These are phyloP conservation scores for Pseudonaja textilis DNA, from an alignment of 2,113 vertebrate species.

Conservation along the genomic window DNA sequence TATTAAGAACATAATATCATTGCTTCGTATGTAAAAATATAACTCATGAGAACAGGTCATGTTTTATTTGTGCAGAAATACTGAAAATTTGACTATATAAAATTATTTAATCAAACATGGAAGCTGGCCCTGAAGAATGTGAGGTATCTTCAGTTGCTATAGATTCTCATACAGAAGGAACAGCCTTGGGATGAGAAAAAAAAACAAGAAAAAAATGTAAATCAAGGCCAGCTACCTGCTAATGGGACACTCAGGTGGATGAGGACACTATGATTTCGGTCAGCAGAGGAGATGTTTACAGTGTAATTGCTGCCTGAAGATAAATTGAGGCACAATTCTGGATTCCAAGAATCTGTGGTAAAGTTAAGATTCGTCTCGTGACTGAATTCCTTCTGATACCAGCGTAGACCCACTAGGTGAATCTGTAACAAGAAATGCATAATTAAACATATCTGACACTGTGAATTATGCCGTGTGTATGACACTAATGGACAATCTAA, in stretches of 20 bases:
- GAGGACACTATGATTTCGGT: constrained; percentile 58
- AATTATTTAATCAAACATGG: background rate
- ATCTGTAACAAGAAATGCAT: constrained; percentile 63
- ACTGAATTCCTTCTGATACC: constrained; percentile 77
- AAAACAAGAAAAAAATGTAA: constrained; percentile 11
- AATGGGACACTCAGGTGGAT: constrained; percentile 77
- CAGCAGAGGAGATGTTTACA: constrained; percentile 77
- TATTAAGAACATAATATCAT: background rate
- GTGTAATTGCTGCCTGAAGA: constrained; percentile 87
- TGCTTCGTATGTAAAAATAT: background rate
- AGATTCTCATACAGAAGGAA: background rate
- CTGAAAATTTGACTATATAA: background rate
- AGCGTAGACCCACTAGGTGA: constrained; percentile 65
- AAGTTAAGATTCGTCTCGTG: constrained; percentile 70
- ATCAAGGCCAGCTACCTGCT: constrained; percentile 69
- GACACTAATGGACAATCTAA: background rate
- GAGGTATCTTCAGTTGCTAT: background rate
- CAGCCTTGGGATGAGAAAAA: background rate
- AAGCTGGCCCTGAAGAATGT: background rate
- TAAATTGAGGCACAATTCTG: constrained; percentile 82
- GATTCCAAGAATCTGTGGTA: constrained; percentile 67
- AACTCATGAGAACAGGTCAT: background rate
- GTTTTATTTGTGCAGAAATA: background rate
- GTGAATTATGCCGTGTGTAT: background rate
- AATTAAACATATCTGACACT: background rate